phyloP scores from a whole-genome alignment of 2,113 vertebrate species.

The Pachyramphus minor region DNA sequence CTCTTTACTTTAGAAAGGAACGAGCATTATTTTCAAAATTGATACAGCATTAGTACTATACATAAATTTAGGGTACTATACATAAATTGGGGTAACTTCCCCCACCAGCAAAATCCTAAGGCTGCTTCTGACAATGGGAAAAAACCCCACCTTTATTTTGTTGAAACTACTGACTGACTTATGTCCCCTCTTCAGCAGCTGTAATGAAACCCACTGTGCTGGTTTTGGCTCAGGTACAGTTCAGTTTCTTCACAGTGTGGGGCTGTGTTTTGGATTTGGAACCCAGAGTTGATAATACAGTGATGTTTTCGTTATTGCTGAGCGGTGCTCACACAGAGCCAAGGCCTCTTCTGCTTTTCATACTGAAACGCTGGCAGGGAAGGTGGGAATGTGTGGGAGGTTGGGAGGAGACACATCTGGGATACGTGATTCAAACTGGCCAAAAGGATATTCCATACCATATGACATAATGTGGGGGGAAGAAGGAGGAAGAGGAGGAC shows the following conservation, averaged over 20 bases:
- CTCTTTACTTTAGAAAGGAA: neutral
- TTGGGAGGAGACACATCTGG: neutral
- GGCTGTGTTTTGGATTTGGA: neutral
- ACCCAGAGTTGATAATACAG: neutral
- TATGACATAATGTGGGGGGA: neutral
- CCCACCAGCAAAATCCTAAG: neutral
- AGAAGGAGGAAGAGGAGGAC: neutral
- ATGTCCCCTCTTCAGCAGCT: neutral
- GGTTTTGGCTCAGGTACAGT: neutral
- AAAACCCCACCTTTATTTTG: rapidly evolving
- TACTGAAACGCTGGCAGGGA: neutral
- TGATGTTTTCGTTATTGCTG: neutral
- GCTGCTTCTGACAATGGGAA: neutral
- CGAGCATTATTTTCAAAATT: neutral
- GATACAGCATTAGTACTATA: neutral
- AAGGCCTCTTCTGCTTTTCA: neutral
- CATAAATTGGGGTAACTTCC: neutral
- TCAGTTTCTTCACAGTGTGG: neutral
- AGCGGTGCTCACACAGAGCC: neutral
- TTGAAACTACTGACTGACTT: neutral
- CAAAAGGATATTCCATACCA: neutral
- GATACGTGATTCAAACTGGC: neutral
- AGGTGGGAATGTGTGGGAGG: neutral
- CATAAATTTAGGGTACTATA: rapidly evolving
- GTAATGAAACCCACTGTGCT: neutral